phyloP scores from a whole-genome alignment of 2,113 vertebrate genomes.

The Chitala chitala region DNA sequence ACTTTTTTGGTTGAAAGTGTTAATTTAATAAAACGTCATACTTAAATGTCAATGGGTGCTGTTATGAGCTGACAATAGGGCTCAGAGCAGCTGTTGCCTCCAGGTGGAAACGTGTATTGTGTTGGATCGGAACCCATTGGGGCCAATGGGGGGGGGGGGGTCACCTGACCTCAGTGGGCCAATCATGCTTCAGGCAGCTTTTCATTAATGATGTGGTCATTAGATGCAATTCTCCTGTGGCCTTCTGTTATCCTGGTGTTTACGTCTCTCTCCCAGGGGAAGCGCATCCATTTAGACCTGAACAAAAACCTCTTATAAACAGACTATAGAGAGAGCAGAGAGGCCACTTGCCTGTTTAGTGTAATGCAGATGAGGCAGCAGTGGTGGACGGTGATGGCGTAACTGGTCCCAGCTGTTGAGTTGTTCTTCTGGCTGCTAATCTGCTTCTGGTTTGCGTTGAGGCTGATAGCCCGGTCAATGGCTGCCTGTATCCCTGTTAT shows the following conservation, averaged over 20 bases:
- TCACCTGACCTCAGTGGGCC: neutral
- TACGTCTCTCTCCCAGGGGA: neutral
- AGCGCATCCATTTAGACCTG: neutral
- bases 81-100: neutral
- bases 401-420: neutral
- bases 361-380: no score
- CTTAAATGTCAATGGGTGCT: no score
- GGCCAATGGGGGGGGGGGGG: no score
- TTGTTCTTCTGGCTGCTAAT: neutral
- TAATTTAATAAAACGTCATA: no score
- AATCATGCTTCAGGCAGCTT: neutral
- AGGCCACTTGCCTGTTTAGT: no score
- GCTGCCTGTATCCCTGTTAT: neutral
- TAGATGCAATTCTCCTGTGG: neutral
- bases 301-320: neutral
- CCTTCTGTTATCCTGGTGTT: neutral
- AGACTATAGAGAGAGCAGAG: neutral
- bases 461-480: neutral
- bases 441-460: neutral
- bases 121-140: neutral
- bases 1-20: no score
- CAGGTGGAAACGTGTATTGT: neutral
- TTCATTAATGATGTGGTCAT: neutral
- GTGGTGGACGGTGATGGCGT: neutral
- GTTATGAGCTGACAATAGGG: neutral